These are phyloP conservation scores for Champsocephalus gunnari DNA, from an alignment of 2,797 vertebrate genomes.

Conservation along the genomic window DNA sequence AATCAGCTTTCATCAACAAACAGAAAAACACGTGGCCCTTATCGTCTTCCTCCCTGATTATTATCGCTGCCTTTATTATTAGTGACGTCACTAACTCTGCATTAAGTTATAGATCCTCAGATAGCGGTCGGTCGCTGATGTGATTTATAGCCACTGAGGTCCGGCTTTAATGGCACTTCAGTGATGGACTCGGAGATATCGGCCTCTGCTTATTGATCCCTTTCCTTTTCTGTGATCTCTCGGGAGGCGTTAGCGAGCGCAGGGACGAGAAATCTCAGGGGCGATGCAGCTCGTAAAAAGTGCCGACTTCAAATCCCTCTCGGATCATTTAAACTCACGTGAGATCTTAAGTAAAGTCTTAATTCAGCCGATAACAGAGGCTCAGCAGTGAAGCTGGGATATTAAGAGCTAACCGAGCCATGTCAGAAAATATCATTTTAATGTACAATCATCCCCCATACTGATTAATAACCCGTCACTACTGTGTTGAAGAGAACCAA, in stretches of 20 bases:
- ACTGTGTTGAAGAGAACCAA: no score
- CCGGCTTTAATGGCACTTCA: conserved; percentile 37
- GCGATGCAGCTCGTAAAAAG: conserved; percentile 36
- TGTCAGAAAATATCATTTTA: neutral
- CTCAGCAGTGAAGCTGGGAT: neutral
- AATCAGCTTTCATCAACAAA: no score
- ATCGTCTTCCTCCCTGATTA: neutral
- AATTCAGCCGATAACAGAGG: conserved; percentile 18
- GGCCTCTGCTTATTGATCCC: conserved; percentile 67
- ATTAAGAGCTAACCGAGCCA: neutral
- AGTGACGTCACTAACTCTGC: neutral
- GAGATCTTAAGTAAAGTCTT: conserved; percentile 29
- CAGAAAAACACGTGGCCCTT: no score
- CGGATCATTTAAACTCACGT: conserved; percentile 38
- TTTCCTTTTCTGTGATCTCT: conserved; percentile 49
- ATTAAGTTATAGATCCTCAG: neutral
- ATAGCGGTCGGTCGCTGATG: neutral
- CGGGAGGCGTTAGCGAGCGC: conserved; percentile 24
- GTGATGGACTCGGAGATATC: conserved; percentile 56
- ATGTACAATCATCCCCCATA: no score
- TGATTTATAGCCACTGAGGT: conserved; percentile 15
- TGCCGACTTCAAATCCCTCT: conserved; percentile 32
- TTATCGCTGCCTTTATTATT: conserved; percentile 22
- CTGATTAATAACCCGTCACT: no score
- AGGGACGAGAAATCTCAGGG: conserved; percentile 26